Evolutionary conservation across 1,140 invertebrate genomes (phyloP).

Genomic region (Cydia strobilella): DNA sequence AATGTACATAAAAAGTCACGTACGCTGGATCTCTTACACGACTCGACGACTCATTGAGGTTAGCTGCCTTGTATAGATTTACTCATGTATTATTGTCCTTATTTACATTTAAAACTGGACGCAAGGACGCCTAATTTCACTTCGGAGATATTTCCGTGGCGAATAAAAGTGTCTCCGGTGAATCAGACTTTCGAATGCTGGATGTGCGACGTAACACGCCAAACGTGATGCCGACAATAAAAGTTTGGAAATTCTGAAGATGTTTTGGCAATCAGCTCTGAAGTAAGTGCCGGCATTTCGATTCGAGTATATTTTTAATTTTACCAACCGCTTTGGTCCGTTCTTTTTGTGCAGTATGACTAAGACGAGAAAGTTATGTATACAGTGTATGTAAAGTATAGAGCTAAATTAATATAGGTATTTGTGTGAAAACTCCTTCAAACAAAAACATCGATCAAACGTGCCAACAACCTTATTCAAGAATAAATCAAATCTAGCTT

Average conservation of each 20-base stretch:
- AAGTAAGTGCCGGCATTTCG: constrained; percentile 45
- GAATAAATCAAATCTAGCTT: constrained; percentile 14
- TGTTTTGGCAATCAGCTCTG: constrained; percentile 57
- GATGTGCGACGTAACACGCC: constrained; percentile 61
- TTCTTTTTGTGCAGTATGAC: constrained; percentile 13
- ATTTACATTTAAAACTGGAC: constrained; percentile 64
- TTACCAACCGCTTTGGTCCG: background rate
- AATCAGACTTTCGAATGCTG: constrained; percentile 67
- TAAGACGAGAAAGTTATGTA: background rate
- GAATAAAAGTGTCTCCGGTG: constrained; percentile 69
- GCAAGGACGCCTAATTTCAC: constrained; percentile 76
- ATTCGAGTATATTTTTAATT: constrained; percentile 31
- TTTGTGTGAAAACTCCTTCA: background rate
- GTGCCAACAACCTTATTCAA: constrained; percentile 6
- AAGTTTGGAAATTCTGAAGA: constrained; percentile 64
- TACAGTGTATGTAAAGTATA: background rate
- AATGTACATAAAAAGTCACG: background rate
- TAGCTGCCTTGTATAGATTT: constrained; percentile 35
- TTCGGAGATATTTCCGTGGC: constrained; percentile 71
- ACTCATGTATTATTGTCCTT: constrained; percentile 67
- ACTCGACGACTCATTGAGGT: background rate
- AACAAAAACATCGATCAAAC: constrained; percentile 23
- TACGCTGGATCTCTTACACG: background rate
- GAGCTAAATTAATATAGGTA: background rate
- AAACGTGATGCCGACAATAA: constrained; percentile 61